Evolutionary conservation across 1,140 invertebrate species (phyloP).

Genomic region (Spodoptera litura): DNA sequence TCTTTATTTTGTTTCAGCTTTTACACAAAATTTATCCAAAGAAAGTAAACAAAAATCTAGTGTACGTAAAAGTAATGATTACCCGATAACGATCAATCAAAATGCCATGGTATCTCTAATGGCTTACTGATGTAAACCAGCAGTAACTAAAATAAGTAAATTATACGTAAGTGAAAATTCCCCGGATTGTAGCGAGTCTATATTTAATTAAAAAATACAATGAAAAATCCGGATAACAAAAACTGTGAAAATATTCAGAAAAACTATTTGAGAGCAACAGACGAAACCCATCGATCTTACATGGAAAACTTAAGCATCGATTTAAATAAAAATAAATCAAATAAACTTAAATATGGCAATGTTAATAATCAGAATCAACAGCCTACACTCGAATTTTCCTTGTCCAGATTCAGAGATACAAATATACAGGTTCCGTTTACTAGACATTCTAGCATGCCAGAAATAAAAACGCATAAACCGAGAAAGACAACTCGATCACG

Average conservation of each 20-base stretch:
- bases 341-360: constrained; percentile 43
- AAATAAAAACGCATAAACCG: background rate
- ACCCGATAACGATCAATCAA: background rate
- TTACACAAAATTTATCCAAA: background rate
- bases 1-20: background rate
- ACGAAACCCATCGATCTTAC: no score
- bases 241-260: no score
- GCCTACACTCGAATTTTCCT: background rate
- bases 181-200: no score
- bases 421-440: background rate
- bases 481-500: background rate
- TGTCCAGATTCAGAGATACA: background rate
- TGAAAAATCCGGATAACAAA: no score
- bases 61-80: background rate
- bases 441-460: constrained; percentile 39
- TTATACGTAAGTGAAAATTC: no score
- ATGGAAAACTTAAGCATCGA: background rate
- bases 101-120: background rate
- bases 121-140: background rate
- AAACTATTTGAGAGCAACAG: no score
- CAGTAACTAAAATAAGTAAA: background rate
- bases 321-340: background rate
- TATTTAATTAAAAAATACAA: no score
- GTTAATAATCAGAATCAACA: constrained; percentile 18
- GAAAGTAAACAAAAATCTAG: background rate